Evolutionary conservation across 2,888 invertebrate genomes (phyloP), one percentile per base, ranked within the genome.

Genomic region (Ligdia adustata): DNA sequence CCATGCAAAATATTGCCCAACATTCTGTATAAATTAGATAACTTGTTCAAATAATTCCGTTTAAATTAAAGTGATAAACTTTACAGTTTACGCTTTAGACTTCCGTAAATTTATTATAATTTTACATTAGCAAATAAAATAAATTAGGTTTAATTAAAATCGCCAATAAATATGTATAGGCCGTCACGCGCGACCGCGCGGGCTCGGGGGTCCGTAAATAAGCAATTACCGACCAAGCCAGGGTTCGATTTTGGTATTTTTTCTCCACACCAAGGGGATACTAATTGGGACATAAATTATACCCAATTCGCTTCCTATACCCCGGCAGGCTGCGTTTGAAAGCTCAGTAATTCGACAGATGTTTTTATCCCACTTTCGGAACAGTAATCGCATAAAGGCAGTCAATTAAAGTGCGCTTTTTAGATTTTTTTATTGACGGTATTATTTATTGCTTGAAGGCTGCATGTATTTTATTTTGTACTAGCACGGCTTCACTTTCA

Each of bases 251-350:
- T 71, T 64, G 69, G 69, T 71, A 68, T 69, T 75, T 79, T 72
- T 76, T 68, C 69, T 62, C 60, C 55, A 48, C 51, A 59, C 55
- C 57, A 52, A 67, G 64, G 69, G 66, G 55, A 62, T 66, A 63
- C 68, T 82, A 79, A 82, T 79, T 80, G 79, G 66, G 62, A 72
- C 63, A 79, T 81, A 80, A 82, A 79, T 81, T 78, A 75, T 74
- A 72, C 63, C 60, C 63, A 67, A 64, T 69, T 73, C 64, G 68
- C 69, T 73, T 69, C 69, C 63, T 59, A 66, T 66, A 60, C 62
- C 60, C 60, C 64, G 50, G 55, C 54, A 65, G 64, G 62, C 63
- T 66, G 64, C 53, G 60, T 62, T 60, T 48, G 57, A 51, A 64
- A 63, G 58, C 52, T 59, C 52, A 48, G 42, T 53, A 55, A 58